A percentile compares a stretch with the other conserved stretches of the same genome.
Conservation (phyloP, 2,888 invertebrate genomes). For the Phlogophora meticulosa region DNA sequence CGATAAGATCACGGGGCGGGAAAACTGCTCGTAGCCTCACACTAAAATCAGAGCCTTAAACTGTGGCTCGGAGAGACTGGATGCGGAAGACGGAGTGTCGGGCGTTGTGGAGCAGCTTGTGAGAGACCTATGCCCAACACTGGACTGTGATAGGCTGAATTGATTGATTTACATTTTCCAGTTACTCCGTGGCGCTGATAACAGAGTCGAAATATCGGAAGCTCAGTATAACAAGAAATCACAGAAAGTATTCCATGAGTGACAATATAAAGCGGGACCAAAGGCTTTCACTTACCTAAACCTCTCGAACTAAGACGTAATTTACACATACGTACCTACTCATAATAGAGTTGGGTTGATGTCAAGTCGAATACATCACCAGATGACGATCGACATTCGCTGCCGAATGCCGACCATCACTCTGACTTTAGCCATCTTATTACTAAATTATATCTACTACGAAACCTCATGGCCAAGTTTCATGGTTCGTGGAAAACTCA, state of each 20-base stretch:
- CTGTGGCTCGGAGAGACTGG: too few relatives aligned
- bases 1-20: too few relatives aligned
- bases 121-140: too few relatives aligned
- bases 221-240: not conserved
- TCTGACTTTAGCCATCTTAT: not conserved
- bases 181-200: not conserved
- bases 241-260: not conserved
- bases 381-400: not conserved
- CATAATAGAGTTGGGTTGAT: not conserved
- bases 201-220: not conserved
- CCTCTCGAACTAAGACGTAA: not conserved
- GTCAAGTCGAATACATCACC: not conserved
- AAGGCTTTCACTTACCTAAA: not conserved
- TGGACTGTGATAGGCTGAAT: too few relatives aligned
- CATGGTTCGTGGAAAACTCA: conserved; percentile 47
- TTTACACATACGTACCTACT: too few relatives aligned
- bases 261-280: not conserved
- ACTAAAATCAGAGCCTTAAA: too few relatives aligned
- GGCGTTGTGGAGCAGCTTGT: too few relatives aligned
- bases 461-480: conserved; percentile 31
- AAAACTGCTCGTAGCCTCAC: too few relatives aligned
- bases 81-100: too few relatives aligned
- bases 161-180: not conserved
- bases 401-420: not conserved
- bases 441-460: not conserved